Evolutionary conservation across 2,888 invertebrate genomes (phyloP).

Genomic region (Zele albiditarsus): DNA sequence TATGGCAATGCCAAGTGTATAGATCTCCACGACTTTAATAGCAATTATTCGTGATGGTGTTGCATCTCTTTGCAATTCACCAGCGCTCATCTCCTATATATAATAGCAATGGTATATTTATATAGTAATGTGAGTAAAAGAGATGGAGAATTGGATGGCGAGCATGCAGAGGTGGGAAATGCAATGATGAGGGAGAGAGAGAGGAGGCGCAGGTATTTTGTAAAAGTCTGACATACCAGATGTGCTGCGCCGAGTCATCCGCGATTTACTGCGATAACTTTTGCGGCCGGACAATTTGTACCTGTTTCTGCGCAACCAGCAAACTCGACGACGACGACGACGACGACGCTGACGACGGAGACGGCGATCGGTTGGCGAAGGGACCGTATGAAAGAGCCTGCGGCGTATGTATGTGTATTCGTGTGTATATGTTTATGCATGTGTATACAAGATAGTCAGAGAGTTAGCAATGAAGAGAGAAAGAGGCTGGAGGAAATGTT

Average conservation of each 20-base stretch:
- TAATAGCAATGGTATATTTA: background rate
- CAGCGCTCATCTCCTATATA: background rate
- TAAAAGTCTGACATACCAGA: constrained; percentile 64
- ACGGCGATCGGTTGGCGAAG: constrained; percentile 37
- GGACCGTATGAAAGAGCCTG: constrained; percentile 18
- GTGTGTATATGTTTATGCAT: background rate
- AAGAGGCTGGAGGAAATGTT: constrained; percentile 6
- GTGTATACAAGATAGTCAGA: background rate
- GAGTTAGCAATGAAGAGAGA: constrained; percentile 37
- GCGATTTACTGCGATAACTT: constrained; percentile 68
- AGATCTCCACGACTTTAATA: background rate
- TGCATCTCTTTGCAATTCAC: constrained; percentile 8
- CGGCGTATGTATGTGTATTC: background rate
- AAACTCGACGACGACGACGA: background rate
- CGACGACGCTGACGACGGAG: constrained; percentile 40
- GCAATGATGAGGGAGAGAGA: background rate
- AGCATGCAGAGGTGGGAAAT: background rate
- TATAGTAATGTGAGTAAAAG: background rate
- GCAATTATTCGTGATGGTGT: constrained; percentile 11
- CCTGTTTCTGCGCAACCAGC: constrained; percentile 52
- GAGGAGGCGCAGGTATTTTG: constrained; percentile 12
- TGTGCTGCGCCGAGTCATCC: constrained; percentile 63
- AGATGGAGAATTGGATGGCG: background rate
- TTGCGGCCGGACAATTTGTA: constrained; percentile 67
- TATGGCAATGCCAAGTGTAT: background rate